phyloP scores from a whole-genome alignment of 2,888 invertebrate genomes.

The Subacronicta megacephala region DNA sequence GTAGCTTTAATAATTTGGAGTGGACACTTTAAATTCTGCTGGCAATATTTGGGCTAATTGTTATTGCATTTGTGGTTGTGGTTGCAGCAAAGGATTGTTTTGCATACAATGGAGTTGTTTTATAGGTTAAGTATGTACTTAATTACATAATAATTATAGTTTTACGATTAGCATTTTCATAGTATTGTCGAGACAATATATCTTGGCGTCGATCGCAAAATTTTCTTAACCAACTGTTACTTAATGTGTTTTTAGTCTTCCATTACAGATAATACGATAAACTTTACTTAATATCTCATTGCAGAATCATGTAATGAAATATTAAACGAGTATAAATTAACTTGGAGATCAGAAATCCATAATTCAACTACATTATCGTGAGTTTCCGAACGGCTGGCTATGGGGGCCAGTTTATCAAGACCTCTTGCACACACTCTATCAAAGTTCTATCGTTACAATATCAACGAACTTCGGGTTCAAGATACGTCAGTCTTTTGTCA shows the following conservation, averaged over 20 bases:
- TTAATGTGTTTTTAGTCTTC: neutral
- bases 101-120: neutral
- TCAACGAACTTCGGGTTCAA: constrained; percentile 53
- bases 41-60: constrained; percentile 3
- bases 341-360: constrained; percentile 69
- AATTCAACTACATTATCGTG: constrained; percentile 80
- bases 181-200: no score
- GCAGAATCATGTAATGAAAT: constrained; percentile 37
- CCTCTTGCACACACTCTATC: constrained; percentile 49
- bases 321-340: constrained; percentile 61
- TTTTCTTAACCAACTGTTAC: no score
- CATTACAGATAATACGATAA: constrained; percentile 9
- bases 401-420: constrained; percentile 63
- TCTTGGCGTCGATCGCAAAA: no score
- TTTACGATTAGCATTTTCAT: no score
- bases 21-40: neutral
- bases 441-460: constrained; percentile 35
- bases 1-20: constrained; percentile 28
- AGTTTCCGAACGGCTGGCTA: constrained; percentile 80
- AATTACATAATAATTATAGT: no score
- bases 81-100: neutral
- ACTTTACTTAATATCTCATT: constrained; percentile 17
- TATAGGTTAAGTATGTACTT: no score
- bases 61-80: constrained; percentile 9
- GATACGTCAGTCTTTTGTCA: constrained; percentile 53